Base-by-base conservation (phyloP, 2,888 invertebrate species). In the Drosophila macrothrix region DNA sequence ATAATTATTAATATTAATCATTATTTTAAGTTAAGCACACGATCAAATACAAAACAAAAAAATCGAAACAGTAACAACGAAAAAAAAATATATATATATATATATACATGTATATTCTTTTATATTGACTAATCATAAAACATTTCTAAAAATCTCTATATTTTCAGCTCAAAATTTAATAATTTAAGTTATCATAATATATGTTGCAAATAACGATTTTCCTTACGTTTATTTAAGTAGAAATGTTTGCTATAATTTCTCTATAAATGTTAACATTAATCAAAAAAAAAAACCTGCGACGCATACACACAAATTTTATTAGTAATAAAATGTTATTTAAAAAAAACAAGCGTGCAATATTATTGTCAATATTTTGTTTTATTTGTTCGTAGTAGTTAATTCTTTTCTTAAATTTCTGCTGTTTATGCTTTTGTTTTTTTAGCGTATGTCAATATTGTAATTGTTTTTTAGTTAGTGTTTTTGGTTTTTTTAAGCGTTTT, bases 161-260 rank as follows among this genome's bases (percentile, higher is more conserved):
- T 81, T 91, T 92, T 91, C 92, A 92, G 92, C 91, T 84, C 85
- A 90, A 91, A 90, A 88, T 88, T 85, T 91, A 90, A 65, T 90
- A 73, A 72, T 78, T 80, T 84, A 88, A 75, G 82, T 82, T 72
- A 46, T 61, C 56, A 56, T 66, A 46, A 59, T n/a, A 46, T 55
- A 43, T 60, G 35, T 67, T 52, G 63, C 46, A 35, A 55, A 67
- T 53, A 67, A 66, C 59, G 56, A 70, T 61, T 76, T 75, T 67
- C 67, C 56, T 76, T 70, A 67, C 55, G 58, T 62, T 67, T 73
- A 56, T 73, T 73, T 69, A 76, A 53, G 69, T 76, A 41, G 58
- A 76, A 67, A 29, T 55, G 10, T 70, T 80, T 67, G 72, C 76
- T 76, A 73, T 80, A 49, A 76, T 80, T 85, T 70, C 43, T 56